Evolutionary conservation across 92 coral and sea anemone species (phyloP).

Genomic region (Umimayanthus chanpuru): DNA sequence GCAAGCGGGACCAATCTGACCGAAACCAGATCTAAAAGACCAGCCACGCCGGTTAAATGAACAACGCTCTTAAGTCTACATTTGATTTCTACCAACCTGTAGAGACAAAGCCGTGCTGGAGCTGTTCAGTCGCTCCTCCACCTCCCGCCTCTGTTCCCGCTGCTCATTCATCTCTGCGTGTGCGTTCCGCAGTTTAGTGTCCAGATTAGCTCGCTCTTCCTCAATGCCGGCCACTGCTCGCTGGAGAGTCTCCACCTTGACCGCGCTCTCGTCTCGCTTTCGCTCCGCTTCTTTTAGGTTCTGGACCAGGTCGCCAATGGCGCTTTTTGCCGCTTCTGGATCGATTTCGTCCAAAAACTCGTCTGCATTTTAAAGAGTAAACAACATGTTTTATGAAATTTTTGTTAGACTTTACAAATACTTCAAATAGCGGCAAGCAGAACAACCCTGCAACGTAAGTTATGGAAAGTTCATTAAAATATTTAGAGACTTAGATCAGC

Average conservation of each 20-base stretch:
- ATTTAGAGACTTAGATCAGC: no score
- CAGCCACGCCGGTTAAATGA: background rate
- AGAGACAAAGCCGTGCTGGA: slow-evolving; percentile 70
- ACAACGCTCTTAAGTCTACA: no score
- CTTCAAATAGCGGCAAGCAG: background rate
- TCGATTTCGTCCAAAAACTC: slow-evolving; percentile 85
- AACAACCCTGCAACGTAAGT: no score
- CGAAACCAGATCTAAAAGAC: background rate
- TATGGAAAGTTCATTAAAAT: no score
- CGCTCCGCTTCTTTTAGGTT: slow-evolving; percentile 75
- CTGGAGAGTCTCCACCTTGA: slow-evolving; percentile 72
- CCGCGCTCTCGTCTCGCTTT: slow-evolving; percentile 64
- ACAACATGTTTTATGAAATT: background rate
- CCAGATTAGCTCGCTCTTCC: slow-evolving; percentile 69
- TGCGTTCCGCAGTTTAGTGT: slow-evolving; percentile 57
- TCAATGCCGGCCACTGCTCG: slow-evolving; percentile 62
- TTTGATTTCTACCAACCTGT: slow-evolving; percentile 54
- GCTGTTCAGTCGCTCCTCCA: slow-evolving; percentile 68
- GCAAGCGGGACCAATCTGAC: no score
- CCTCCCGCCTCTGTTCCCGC: slow-evolving; percentile 70
- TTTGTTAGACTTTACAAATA: no score
- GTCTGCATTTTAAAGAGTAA: slow-evolving; percentile 43
- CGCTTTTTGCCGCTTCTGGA: slow-evolving; percentile 69
- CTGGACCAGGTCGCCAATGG: slow-evolving; percentile 70
- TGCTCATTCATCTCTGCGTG: slow-evolving; percentile 70